A percentile compares a stretch with the other conserved stretches of the same genome.
Evolutionary conservation across 2,797 vertebrate genomes (phyloP).

Genomic region (Carapus acus): DNA sequence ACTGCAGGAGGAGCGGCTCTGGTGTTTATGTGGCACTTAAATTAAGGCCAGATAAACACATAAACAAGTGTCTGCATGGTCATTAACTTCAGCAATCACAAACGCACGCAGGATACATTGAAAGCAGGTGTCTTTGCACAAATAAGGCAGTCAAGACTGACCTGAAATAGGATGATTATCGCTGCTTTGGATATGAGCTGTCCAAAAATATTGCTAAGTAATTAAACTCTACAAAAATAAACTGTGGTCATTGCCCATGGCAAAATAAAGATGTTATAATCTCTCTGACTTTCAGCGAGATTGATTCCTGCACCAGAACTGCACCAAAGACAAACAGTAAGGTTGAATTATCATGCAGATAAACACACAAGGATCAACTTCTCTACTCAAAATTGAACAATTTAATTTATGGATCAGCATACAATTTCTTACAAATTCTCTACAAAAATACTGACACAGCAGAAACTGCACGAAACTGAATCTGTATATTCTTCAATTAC

Average conservation of each 20-base stretch:
- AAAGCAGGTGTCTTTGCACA: not conserved
- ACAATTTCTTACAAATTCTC: constrained; percentile 24
- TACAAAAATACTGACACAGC: constrained; percentile 36
- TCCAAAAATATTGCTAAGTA: not conserved
- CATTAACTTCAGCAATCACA: not conserved
- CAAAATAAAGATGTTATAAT: not conserved
- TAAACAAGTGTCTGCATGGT: no score
- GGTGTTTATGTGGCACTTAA: not conserved
- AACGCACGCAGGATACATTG: not conserved
- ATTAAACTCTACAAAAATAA: not conserved
- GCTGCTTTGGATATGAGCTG: not conserved
- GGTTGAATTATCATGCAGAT: not conserved
- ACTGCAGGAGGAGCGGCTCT: constrained; percentile 18
- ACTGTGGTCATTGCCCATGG: no score
- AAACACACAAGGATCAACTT: constrained; percentile 35
- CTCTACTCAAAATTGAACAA: constrained; percentile 33
- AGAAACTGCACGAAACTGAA: constrained; percentile 26
- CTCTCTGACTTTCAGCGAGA: not conserved
- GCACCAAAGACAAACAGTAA: not conserved
- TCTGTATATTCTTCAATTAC: not conserved
- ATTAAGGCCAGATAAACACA: no score
- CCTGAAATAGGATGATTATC: not conserved
- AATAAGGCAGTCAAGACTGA: not conserved
- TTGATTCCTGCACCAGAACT: not conserved
- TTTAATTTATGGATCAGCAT: constrained; percentile 13